Evolutionary conservation across 1,140 invertebrate species (phyloP).

Genomic region (Eumeta japonica): DNA sequence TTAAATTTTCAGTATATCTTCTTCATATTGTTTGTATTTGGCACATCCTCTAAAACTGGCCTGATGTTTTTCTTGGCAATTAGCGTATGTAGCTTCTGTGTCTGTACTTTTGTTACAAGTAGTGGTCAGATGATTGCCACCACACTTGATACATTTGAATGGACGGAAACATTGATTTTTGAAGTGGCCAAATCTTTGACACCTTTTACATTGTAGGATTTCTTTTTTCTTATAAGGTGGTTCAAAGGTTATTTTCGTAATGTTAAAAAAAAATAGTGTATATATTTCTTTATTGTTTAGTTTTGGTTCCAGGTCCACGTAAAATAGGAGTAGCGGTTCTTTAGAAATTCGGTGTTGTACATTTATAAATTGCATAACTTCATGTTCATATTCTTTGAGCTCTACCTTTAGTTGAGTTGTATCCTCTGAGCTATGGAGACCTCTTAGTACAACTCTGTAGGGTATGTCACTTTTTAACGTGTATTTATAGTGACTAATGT

Average conservation of each 20-base stretch:
- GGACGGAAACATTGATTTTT: constrained; percentile 19
- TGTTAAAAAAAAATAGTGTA: constrained; percentile 14
- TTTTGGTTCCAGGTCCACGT: constrained; percentile 21
- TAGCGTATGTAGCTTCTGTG: constrained; percentile 10
- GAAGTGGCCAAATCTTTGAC: too few species aligned
- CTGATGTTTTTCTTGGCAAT: constrained; percentile 13
- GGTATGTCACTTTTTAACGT: neutral
- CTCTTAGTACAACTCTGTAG: neutral
- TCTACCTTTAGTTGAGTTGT: neutral
- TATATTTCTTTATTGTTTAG: constrained; percentile 30
- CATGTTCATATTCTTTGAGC: neutral
- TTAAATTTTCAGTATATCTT: too few species aligned
- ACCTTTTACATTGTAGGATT: too few species aligned
- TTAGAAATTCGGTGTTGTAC: constrained; percentile 15
- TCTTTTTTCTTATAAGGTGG: too few species aligned
- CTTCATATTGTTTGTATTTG: too few species aligned
- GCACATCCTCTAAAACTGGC: too few species aligned
- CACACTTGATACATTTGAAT: constrained; percentile 21
- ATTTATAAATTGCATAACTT: constrained; percentile 12
- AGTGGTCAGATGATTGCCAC: constrained; percentile 7
- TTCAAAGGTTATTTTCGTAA: constrained; percentile 22
- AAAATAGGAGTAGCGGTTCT: constrained; percentile 22
- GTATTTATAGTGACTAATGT: neutral
- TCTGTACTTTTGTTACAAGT: constrained; percentile 10
- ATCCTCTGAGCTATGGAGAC: neutral